These are phyloP conservation scores for Colletes latitarsis DNA, from an alignment of 1,140 invertebrate species.

Conservation along the genomic window DNA sequence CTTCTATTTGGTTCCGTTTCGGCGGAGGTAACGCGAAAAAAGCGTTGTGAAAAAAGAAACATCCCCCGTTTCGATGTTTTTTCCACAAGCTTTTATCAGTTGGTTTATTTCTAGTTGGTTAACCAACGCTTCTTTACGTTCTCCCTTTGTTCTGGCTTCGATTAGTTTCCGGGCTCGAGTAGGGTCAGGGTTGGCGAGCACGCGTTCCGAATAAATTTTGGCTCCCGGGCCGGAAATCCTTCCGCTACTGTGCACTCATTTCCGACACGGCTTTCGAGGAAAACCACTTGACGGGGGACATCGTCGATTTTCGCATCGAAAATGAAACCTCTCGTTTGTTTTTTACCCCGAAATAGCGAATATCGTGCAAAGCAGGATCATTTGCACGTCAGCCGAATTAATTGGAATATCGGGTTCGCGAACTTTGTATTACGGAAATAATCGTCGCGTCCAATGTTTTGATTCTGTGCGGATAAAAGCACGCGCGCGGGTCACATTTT, in stretches of 20 bases:
- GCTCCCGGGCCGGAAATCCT: constrained; percentile 28
- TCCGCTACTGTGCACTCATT: constrained; percentile 41
- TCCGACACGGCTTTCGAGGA: constrained; percentile 39
- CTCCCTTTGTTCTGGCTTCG: constrained; percentile 37
- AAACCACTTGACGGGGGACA: neutral
- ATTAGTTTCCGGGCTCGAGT: constrained; percentile 54
- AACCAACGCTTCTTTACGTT: neutral
- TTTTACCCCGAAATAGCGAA: neutral
- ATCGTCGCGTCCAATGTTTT: too few relatives aligned
- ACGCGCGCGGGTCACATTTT: too few relatives aligned
- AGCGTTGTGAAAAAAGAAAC: neutral
- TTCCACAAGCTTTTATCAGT: neutral
- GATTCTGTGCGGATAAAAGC: too few relatives aligned
- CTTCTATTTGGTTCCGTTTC: too few relatives aligned
- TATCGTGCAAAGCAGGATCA: neutral
- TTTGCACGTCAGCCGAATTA: neutral
- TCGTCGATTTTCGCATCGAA: neutral
- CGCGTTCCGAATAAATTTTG: constrained; percentile 60
- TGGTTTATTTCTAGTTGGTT: constrained; percentile 11
- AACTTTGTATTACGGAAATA: neutral
- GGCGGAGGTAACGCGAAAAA: neutral
- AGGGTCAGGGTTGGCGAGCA: constrained; percentile 53
- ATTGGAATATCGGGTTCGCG: neutral
- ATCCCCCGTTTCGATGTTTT: neutral
- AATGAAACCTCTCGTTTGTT: neutral